These are phyloP conservation scores for Creontiades dilutus DNA, from an alignment of 2,888 invertebrate species.

Conservation along the genomic window DNA sequence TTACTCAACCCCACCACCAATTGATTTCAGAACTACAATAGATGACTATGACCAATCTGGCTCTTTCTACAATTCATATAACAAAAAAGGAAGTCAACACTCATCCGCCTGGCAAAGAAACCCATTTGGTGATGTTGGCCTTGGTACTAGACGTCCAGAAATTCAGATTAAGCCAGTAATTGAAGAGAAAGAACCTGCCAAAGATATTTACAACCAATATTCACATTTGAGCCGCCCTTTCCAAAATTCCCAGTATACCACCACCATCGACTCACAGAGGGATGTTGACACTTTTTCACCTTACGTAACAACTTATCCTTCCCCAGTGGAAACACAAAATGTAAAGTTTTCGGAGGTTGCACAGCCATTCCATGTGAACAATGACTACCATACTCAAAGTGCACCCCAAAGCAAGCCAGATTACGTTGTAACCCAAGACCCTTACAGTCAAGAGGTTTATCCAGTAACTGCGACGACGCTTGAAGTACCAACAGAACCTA, in stretches of 20 bases:
- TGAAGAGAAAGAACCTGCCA: slow-evolving; percentile 73
- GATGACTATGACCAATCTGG: slow-evolving; percentile 66
- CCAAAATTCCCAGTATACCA: slow-evolving; percentile 73
- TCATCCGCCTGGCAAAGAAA: slow-evolving; percentile 72
- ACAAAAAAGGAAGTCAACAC: slow-evolving; percentile 59
- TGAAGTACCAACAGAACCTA: slow-evolving; percentile 74
- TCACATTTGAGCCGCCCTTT: slow-evolving; percentile 76
- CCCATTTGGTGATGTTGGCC: slow-evolving; percentile 74
- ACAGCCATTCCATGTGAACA: slow-evolving; percentile 71
- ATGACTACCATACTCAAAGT: slow-evolving; percentile 55
- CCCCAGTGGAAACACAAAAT: slow-evolving; percentile 48
- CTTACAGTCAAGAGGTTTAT: slow-evolving; percentile 73
- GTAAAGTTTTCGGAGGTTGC: slow-evolving; percentile 73
- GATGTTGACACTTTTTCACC: slow-evolving; percentile 66
- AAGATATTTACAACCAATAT: slow-evolving; percentile 75
- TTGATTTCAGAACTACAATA: slow-evolving; percentile 68
- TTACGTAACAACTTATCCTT: slow-evolving; percentile 71
- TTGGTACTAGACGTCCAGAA: slow-evolving; percentile 73
- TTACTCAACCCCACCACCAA: slow-evolving; percentile 51
- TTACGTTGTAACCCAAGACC: slow-evolving; percentile 71
- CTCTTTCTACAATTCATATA: slow-evolving; percentile 67
- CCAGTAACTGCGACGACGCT: slow-evolving; percentile 75
- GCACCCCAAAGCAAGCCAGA: slow-evolving; percentile 65
- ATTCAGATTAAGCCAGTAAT: slow-evolving; percentile 69
- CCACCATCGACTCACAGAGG: slow-evolving; percentile 56